These are phyloP conservation scores for Kryptopterus vitreolus DNA, from an alignment of 2,797 vertebrate species.

Conservation along the genomic window DNA sequence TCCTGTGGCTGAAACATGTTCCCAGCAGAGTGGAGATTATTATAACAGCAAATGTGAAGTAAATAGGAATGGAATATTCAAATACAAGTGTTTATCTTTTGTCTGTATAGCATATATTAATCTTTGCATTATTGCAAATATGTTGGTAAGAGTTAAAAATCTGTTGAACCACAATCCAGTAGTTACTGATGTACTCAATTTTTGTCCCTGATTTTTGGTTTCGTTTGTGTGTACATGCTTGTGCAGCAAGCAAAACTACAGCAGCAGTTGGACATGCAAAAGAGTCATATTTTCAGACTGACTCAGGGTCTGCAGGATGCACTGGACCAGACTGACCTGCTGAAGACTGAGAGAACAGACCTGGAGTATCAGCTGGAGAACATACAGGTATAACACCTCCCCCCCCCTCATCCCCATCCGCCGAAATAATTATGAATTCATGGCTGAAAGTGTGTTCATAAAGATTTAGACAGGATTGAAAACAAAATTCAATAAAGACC, in stretches of 20 bases:
- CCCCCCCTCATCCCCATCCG: too few relatives aligned
- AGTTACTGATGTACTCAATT: not conserved
- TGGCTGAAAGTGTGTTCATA: not conserved
- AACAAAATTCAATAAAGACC: not conserved
- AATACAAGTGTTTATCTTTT: too few relatives aligned
- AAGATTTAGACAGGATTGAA: not conserved
- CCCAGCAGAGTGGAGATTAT: too few relatives aligned
- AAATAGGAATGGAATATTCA: too few relatives aligned
- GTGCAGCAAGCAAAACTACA: constrained; percentile 93
- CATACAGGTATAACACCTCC: constrained; percentile 65
- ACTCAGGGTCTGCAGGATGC: constrained; percentile 97
- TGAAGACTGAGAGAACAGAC: constrained; percentile 93
- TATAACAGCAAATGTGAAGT: too few relatives aligned
- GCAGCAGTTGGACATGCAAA: constrained; percentile 98
- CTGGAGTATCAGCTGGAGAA: constrained; percentile 79
- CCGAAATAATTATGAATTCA: not conserved
- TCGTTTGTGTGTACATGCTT: not conserved
- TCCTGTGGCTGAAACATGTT: too few relatives aligned
- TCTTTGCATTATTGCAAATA: too few relatives aligned
- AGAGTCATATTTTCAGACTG: constrained; percentile 95
- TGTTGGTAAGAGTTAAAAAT: too few relatives aligned
- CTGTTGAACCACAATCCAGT: too few relatives aligned
- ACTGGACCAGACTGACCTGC: constrained; percentile 92
- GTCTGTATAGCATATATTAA: too few relatives aligned
- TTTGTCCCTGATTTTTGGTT: not conserved